Base-by-base conservation (phyloP, 53 echinoderm and acorn worm genomes). In the Glandiceps talaboti region DNA sequence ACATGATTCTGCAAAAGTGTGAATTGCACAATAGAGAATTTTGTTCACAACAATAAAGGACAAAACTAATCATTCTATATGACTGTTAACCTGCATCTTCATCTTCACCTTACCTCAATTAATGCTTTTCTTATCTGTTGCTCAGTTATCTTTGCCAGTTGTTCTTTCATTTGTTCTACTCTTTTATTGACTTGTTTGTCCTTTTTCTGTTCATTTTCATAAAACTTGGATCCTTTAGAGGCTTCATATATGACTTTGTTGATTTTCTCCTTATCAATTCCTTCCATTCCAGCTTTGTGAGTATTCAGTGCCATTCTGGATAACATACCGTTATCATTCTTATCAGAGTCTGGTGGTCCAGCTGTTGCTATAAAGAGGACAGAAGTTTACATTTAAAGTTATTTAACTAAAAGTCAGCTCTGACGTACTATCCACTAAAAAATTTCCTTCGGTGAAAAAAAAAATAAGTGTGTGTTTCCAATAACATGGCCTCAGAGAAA, bases 261-360 rank as follows among this genome's bases (percentile, higher is more conserved):
- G 72, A 99, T 99, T 77, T 79, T 93, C 85, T 99, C 99, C 74
- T 93, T 99, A 77, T 99, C 90, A 20, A 99, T 75, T 72, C 99
- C 99, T 30, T 99, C 99, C 99, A 99, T 99, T 26, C 99, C 99
- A 32, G 99, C 99, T 32, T 99, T 99, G 86, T 99, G 89, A 30
- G 91, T 91, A 74, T 99, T 99, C 1, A 99, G 87, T 26, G 85
- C 89, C 89, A 99, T 99, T 76, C 84, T 89, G 32, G 89, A 89
- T 74, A 91, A 73, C 25, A 77, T 32, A 1, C 6, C 25, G 25
- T 1, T 45, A 12, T 45, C 64, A 20, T 20, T 45, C 6, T 20
- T 45, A 6, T 20, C 64, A 45, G 64, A 12, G 6, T 45, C 20
- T 45, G 64, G 6, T 45, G 64, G 20, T n/a, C n/a, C n/a, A n/a